A percentile compares a stretch with the other conserved stretches of the same genome.
These are phyloP conservation scores for Crax fasciolata DNA, from an alignment of 2,797 vertebrate species.

Conservation along the genomic window DNA sequence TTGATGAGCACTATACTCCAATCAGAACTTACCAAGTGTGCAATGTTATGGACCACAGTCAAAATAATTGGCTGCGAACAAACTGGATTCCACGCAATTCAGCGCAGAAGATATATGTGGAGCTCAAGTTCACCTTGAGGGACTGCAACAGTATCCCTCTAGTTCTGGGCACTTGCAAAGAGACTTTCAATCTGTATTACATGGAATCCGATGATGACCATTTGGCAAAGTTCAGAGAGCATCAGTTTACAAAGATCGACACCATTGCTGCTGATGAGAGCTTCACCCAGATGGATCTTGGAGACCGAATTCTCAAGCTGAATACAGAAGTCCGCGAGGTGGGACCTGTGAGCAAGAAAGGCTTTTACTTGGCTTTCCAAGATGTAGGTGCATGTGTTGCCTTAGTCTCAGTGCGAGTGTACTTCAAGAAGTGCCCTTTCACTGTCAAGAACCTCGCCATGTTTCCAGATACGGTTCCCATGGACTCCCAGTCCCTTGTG, in stretches of 20 bases:
- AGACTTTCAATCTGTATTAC: slow-evolving; percentile 98
- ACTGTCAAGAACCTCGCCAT: slow-evolving; percentile 95
- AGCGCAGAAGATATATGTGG: slow-evolving; percentile 97
- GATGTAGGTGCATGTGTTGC: slow-evolving; percentile 98
- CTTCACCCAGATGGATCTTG: slow-evolving; percentile 98
- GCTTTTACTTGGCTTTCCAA: slow-evolving; percentile 98
- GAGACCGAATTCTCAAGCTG: slow-evolving; percentile 97
- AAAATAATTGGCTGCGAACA: slow-evolving; percentile 99
- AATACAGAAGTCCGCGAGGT: slow-evolving; percentile 98
- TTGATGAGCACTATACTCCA: slow-evolving; percentile 97
- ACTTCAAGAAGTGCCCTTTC: slow-evolving; percentile 98
- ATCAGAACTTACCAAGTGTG: slow-evolving; percentile 99
- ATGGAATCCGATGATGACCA: slow-evolving; percentile 95
- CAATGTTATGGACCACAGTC: slow-evolving; percentile 99
- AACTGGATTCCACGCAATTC: slow-evolving; percentile 97
- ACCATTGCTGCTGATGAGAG: slow-evolving; percentile 98
- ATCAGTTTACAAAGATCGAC: slow-evolving; percentile 96
- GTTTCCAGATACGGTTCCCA: slow-evolving; percentile 97
- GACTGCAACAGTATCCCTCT: slow-evolving; percentile 98
- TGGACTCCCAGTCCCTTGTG: slow-evolving; percentile 97
- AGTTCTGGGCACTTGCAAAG: slow-evolving; percentile 97
- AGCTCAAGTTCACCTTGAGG: slow-evolving; percentile 96
- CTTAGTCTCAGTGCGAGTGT: slow-evolving; percentile 96
- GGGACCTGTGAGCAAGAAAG: slow-evolving; percentile 93
- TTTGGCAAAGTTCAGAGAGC: slow-evolving; percentile 93